Evolutionary conservation across 2,888 invertebrate genomes (phyloP), one percentile per base, ranked within the genome.

Genomic region (Parnassius mnemosyne): DNA sequence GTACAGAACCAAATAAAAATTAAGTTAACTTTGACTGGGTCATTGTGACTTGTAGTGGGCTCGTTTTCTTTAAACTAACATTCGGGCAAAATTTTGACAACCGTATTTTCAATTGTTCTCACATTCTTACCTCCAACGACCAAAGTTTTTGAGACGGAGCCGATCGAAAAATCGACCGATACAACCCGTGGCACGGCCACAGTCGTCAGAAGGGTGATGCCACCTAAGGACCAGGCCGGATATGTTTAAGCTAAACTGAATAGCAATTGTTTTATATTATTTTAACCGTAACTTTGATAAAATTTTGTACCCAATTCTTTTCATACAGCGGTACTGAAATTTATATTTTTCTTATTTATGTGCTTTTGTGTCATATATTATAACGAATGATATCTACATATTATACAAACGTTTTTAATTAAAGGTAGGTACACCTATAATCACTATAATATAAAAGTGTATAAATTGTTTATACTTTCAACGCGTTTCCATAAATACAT

Each of bases 121-220:
- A 76, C 79, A 74, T 80, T 82, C 89, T 89, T 89, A 89, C 89
- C 89, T 89, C 83, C 83, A 81, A 77, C 83, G 87, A 87, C 81
- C 85, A 87, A 89, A 78, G 85, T 87, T 88, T 89, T 89, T 89
- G 88, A 89, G 81, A 71, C 87, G 89, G 72, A 88, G 88, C 69
- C 84, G 87, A 80, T 83, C 83, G 88, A 86, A 77, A 76, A 88
- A 83, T 69, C 87, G 87, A 84, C 81, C 85, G 79, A 89, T 83
- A 86, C 87, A 89, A 86, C 85, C 78, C 76, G 85, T 76, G 66
- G 84, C 82, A 78, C 84, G 85, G 84, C 83, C 84, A 75, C 89
- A 87, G 83, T 87, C 85, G 84, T 88, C 89, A 67, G 87, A 83
- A 68, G 86, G 84, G 75, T 85, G 85, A 73, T 87, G 89, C 77